These are phyloP conservation scores for Slavum lentiscoides DNA, from an alignment of 2,888 invertebrate species.

Conservation along the genomic window DNA sequence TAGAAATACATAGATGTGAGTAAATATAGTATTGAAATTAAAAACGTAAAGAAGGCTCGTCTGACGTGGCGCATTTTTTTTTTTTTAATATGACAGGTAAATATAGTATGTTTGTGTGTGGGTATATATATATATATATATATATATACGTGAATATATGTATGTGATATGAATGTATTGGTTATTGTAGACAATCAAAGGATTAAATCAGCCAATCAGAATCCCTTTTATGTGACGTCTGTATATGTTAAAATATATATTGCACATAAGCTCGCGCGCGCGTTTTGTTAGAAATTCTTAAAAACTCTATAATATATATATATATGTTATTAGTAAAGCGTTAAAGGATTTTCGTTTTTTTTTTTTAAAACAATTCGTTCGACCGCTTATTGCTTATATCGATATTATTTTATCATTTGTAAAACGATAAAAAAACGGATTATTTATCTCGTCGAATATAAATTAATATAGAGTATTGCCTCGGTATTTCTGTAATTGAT, in stretches of 20 bases:
- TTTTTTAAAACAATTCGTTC: too few relatives aligned
- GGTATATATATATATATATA: neutral
- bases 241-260: neutral
- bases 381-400: too few relatives aligned
- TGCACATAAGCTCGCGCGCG: neutral
- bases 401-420: too few relatives aligned
- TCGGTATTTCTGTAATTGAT: too few relatives aligned
- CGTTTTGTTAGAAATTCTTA: neutral
- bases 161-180: neutral
- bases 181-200: conserved; percentile 3
- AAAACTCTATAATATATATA: neutral
- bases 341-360: neutral
- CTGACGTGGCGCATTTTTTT: neutral
- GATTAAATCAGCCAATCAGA: conserved; percentile 39
- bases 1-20: neutral
- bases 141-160: neutral
- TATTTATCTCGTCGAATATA: too few relatives aligned
- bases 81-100: neutral
- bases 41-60: neutral
- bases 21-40: conserved; percentile 7
- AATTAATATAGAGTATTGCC: too few relatives aligned
- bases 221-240: conserved; percentile 9
- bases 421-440: too few relatives aligned
- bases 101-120: conserved; percentile 8
- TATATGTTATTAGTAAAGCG: neutral